phyloP scores from a whole-genome alignment of 2,797 vertebrate genomes.

The Presbytis comata region DNA sequence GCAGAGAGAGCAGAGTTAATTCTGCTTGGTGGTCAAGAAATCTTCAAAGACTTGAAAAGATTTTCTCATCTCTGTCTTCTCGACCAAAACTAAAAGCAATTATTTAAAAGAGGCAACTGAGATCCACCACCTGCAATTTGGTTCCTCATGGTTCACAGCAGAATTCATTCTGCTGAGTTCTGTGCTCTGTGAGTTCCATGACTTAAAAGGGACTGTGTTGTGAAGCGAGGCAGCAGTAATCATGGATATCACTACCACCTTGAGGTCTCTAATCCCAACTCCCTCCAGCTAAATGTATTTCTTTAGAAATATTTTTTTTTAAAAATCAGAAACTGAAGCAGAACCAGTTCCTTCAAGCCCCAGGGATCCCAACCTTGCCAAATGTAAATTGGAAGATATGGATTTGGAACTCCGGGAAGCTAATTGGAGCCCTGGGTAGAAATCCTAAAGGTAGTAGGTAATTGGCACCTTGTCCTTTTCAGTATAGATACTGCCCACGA shows the following conservation, averaged over 20 bases:
- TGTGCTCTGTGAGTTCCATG: not conserved
- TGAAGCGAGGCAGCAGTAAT: not conserved
- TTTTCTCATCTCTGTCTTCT: not conserved
- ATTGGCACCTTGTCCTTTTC: slow-evolving; percentile 8
- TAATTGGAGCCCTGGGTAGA: slow-evolving; percentile 50
- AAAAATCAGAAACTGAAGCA: not conserved
- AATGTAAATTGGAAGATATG: slow-evolving; percentile 21
- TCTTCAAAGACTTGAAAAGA: not conserved
- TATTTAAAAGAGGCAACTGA: not conserved
- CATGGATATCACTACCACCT: not conserved
- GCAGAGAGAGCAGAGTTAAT: accelerated
- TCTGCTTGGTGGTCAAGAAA: not conserved
- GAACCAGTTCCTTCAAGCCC: not conserved
- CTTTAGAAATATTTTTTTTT: not conserved
- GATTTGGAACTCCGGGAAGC: slow-evolving; percentile 25
- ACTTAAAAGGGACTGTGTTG: not conserved
- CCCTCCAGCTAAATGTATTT: not conserved
- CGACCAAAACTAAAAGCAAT: not conserved
- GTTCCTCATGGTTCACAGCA: not conserved
- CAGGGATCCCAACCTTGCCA: not conserved
- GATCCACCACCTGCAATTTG: not conserved
- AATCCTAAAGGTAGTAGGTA: slow-evolving; percentile 22
- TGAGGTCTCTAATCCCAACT: not conserved
- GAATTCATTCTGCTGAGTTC: not conserved
- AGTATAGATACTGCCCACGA: not conserved